Percentiles rank a stretch among this genome's conserved stretches.
phyloP scores from a whole-genome alignment of 2,888 invertebrate species.

The Pristionchus exspectatus region DNA sequence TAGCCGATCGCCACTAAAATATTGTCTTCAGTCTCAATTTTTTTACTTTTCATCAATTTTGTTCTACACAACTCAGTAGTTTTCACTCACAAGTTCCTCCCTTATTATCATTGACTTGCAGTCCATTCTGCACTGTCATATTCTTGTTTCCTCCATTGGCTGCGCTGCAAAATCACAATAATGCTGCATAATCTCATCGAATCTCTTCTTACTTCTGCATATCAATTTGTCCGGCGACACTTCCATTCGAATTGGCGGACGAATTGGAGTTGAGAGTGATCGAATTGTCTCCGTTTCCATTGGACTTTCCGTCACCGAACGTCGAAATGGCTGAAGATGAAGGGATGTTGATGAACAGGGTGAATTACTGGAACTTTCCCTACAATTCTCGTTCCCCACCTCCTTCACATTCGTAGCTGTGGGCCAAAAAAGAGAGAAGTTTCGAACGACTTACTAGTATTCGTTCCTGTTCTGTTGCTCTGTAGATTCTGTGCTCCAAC shows the following conservation, averaged over 20 bases:
- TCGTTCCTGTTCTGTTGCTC: constrained; percentile 60
- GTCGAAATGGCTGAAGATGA: constrained; percentile 62
- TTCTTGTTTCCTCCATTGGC: constrained; percentile 63
- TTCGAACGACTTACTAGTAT: constrained; percentile 57
- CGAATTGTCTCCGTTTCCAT: constrained; percentile 60
- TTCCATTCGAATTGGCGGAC: constrained; percentile 22
- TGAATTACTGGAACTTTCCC: too few relatives aligned
- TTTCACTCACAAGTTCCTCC: constrained; percentile 64
- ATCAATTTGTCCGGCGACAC: constrained; percentile 26
- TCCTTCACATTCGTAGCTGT: neutral
- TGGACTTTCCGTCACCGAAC: constrained; percentile 64
- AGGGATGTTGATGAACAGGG: neutral
- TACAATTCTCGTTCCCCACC: too few relatives aligned
- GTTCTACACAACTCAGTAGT: neutral
- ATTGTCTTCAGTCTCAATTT: neutral
- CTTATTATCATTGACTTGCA: constrained; percentile 65
- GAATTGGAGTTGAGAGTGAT: constrained; percentile 57
- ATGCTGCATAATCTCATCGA: neutral
- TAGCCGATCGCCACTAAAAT: constrained; percentile 65
- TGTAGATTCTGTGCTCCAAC: constrained; percentile 69
- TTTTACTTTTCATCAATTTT: too few relatives aligned
- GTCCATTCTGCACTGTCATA: constrained; percentile 67
- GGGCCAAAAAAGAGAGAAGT: too few relatives aligned
- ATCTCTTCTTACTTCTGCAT: constrained; percentile 28
- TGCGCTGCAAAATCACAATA: constrained; percentile 15